Evolutionary conservation across 2,797 vertebrate genomes (phyloP).

Genomic region (Gila robusta): DNA sequence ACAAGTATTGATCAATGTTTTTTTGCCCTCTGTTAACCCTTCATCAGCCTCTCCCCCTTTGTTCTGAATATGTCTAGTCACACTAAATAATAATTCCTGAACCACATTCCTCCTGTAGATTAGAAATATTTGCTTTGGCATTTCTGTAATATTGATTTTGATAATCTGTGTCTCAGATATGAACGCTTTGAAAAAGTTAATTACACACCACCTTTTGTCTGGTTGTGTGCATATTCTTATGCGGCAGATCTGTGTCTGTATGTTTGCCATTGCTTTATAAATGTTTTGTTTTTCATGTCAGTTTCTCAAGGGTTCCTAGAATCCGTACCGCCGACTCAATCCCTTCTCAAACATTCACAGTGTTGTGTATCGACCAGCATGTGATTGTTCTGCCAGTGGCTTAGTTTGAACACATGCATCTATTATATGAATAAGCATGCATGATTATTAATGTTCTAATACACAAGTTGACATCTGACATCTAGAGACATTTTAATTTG

Average conservation of each 20-base stretch:
- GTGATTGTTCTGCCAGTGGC: neutral
- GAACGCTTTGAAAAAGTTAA: neutral
- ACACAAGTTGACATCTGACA: neutral
- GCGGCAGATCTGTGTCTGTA: neutral
- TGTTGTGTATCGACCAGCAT: neutral
- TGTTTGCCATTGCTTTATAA: neutral
- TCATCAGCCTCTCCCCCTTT: neutral
- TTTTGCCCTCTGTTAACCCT: neutral
- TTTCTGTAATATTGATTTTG: constrained; percentile 30
- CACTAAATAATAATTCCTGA: neutral
- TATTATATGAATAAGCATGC: neutral
- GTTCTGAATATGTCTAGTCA: neutral
- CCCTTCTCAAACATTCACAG: neutral
- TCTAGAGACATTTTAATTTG: neutral
- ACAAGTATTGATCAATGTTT: neutral
- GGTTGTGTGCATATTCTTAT: neutral
- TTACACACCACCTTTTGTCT: neutral
- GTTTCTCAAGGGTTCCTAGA: neutral
- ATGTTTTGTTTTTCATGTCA: no score
- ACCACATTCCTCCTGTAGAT: neutral
- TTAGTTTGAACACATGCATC: neutral
- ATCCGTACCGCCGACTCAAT: neutral
- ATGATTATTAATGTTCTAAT: neutral
- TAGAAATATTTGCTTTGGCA: neutral
- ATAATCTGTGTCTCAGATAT: constrained; percentile 6